A percentile compares a stretch with the other conserved stretches of the same genome.
These are phyloP conservation scores for Adrianichthys oophorus DNA, from an alignment of 2,797 vertebrate genomes.

Conservation along the genomic window DNA sequence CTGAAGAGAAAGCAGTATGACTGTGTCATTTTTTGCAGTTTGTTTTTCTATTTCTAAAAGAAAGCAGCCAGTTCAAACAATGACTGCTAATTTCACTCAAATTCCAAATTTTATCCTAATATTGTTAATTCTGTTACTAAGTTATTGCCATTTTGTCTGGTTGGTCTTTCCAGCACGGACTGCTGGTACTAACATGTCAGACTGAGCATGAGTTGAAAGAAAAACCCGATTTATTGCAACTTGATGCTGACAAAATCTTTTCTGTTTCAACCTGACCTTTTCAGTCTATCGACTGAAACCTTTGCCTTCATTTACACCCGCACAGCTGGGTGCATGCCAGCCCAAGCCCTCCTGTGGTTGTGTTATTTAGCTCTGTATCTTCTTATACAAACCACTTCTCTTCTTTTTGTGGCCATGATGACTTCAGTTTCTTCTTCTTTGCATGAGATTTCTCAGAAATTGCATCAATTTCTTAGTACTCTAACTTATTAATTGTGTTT, in stretches of 20 bases:
- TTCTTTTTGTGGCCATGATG: background rate
- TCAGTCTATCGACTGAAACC: background rate
- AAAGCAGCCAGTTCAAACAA: no score
- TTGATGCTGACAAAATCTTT: background rate
- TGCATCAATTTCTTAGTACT: background rate
- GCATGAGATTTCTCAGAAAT: background rate
- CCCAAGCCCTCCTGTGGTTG: background rate
- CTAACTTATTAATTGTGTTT: background rate
- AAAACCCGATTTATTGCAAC: background rate
- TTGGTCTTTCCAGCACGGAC: no score
- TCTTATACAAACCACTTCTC: background rate
- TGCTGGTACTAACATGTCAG: no score
- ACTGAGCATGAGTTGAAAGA: no score
- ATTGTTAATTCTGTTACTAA: no score
- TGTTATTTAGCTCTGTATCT: background rate
- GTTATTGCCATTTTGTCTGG: no score
- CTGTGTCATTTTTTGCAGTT: no score
- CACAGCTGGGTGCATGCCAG: background rate
- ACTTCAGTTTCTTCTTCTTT: conserved; percentile 8
- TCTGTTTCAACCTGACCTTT: background rate
- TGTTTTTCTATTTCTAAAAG: no score
- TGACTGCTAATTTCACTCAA: no score
- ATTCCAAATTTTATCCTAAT: no score
- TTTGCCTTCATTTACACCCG: background rate
- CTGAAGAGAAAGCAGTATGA: no score